Conservation (phyloP, 2,888 invertebrate genomes). For the Flexamia atlantica region DNA sequence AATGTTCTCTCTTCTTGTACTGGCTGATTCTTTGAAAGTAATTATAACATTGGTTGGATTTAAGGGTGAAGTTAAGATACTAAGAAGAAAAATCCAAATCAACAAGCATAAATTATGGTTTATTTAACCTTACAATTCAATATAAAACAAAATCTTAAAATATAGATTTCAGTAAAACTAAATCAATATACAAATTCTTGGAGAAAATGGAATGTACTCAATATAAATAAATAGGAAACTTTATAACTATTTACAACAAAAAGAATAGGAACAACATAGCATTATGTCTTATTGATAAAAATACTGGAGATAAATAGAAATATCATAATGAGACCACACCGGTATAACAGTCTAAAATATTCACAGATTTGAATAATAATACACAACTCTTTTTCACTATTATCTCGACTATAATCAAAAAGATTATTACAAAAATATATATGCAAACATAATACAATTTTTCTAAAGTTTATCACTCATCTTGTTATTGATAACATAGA, state of each 20-base stretch:
- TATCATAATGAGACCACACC: conserved; percentile 34
- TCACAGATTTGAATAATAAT: conserved; percentile 3
- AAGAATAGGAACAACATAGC: conserved; percentile 37
- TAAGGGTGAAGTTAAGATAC: too few species aligned
- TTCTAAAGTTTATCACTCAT: not conserved
- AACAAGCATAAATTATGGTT: conserved; percentile 18
- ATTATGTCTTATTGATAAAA: conserved; percentile 17
- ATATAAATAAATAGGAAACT: conserved; percentile 54
- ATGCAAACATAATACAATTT: conserved; percentile 14
- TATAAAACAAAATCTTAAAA: conserved; percentile 29
- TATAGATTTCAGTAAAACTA: not conserved
- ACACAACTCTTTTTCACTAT: not conserved
- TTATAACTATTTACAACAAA: conserved; percentile 47
- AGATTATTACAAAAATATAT: conserved; percentile 29
- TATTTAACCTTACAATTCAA: conserved; percentile 25
- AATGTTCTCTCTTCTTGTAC: too few species aligned
- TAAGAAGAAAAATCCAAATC: not conserved
- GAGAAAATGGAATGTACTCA: conserved; percentile 48
- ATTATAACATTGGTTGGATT: too few species aligned
- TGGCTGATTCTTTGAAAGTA: too few species aligned
- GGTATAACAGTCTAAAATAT: conserved; percentile 16
- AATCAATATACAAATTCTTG: conserved; percentile 16
- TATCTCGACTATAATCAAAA: not conserved
- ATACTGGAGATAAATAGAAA: conserved; percentile 45
- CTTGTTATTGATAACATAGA: not conserved